Conservation (phyloP, 2,113 vertebrate species). For the Hippopotamus amphibius region DNA sequence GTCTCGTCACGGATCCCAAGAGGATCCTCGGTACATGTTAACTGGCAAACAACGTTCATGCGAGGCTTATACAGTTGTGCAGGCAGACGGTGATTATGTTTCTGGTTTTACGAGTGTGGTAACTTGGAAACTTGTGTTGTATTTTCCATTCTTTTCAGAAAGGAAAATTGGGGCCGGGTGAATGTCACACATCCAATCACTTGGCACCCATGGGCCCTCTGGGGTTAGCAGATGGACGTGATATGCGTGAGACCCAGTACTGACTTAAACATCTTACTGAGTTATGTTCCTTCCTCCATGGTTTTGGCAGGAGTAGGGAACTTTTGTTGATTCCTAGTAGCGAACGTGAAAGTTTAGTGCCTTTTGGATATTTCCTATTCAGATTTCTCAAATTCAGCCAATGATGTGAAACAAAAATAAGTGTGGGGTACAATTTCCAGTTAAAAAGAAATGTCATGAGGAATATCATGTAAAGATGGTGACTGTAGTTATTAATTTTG, state of each 20-base stretch:
- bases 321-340: not conserved
- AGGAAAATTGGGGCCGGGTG: not conserved
- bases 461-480: not conserved
- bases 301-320: not conserved
- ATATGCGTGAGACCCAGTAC: not conserved
- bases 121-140: not conserved
- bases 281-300: not conserved
- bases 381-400: conserved; percentile 6
- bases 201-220: not conserved
- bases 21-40: not conserved
- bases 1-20: not conserved
- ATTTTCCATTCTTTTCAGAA: conserved; percentile 42
- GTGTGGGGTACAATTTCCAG: not conserved
- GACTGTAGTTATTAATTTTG: not conserved
- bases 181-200: not conserved
- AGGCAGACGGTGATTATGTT: not conserved
- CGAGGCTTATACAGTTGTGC: not conserved
- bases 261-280: not conserved
- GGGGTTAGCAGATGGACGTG: not conserved
- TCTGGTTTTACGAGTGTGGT: not conserved
- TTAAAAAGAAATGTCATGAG: not conserved
- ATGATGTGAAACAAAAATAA: conserved; percentile 5
- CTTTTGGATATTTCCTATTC: conserved; percentile 29
- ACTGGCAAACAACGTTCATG: fast-evolving
- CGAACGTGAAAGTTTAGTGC: not conserved